Percentiles rank a stretch among this genome's conserved stretches.
These are phyloP conservation scores for Prosopocoilus inquinatus DNA, from an alignment of 2,888 invertebrate genomes.

Conservation along the genomic window DNA sequence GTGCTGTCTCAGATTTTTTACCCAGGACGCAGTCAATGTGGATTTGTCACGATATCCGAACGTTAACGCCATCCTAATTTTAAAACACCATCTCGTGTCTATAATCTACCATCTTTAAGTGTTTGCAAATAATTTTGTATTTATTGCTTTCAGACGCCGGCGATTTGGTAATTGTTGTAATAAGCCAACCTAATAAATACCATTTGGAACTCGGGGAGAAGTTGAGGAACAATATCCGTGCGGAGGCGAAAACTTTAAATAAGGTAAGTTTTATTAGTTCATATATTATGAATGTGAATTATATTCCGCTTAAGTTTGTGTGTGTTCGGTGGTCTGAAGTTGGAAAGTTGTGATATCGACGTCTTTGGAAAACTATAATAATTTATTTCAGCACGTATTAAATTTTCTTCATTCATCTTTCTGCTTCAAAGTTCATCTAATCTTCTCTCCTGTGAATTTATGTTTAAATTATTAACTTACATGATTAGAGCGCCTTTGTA, in stretches of 20 bases:
- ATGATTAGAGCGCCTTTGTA: no score
- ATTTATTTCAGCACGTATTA: no score
- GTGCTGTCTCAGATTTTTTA: background rate
- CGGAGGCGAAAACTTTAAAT: conserved; percentile 52
- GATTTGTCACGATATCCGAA: background rate
- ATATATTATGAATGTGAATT: background rate
- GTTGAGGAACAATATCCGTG: conserved; percentile 56
- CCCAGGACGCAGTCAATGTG: background rate
- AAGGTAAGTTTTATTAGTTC: conserved; percentile 26
- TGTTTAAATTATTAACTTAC: no score
- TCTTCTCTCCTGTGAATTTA: no score
- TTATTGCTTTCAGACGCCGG: conserved; percentile 56
- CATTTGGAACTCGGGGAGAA: conserved; percentile 59
- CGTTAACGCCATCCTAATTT: background rate
- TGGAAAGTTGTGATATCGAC: no score
- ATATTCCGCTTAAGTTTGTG: background rate
- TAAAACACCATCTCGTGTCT: background rate
- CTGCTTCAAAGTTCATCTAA: no score
- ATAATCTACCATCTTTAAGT: background rate
- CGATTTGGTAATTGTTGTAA: conserved; percentile 60
- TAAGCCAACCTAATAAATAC: conserved; percentile 66
- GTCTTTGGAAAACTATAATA: no score
- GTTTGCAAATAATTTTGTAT: conserved; percentile 9
- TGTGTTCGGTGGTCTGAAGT: no score
- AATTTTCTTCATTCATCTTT: no score